Base-by-base conservation (phyloP, 2,113 vertebrate species). In the Hucho hucho region DNA sequence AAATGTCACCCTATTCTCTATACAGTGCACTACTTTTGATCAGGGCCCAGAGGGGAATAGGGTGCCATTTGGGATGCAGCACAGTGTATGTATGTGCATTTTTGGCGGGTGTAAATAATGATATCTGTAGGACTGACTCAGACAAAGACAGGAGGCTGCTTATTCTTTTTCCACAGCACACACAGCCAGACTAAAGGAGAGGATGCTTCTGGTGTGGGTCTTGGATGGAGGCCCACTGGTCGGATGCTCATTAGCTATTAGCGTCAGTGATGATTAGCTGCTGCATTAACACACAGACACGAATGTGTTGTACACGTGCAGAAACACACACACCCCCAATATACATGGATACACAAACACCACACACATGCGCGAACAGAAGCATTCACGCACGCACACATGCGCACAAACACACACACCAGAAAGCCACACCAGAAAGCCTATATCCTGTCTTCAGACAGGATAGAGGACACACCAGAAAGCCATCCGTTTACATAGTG, bases 251-350 rank as follows among this genome's bases (percentile, higher is more conserved):
- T 43, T 9, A 32, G 66, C 20, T 16, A 26, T 28, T 65, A 18
- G 14, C 61, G 7, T 43, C 37, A 18, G 16, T 16, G 25, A 16
- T 16, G 46, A 18, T 20, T 18, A 58, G n/a, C 28, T 43, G 37
- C 0, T 49, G 28, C 63, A 29, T 14, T 18, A 25, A 29, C 64
- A 64, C 24, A 65, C 64, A 29, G 12, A 65, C 13, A 65, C 25
- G 0, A 43, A 43, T 11, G 37, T 43, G 24, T 26, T 5, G n/a
- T n/a, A 25, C 61, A 56, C 2, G 5, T 4, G 20, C 53, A 56
- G 24, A 58, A 25, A 71, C 69, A 49, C 49, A 71, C 69, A 59
- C 26, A 71, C 49, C n/a, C 69, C 29, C 69, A 56, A 43, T 43
- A 9, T 43, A 9, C 9, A 43, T 43, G 37, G 37, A 43, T 43